phyloP scores from a whole-genome alignment of 2,797 vertebrate species.

The Megalops cyprinoides region DNA sequence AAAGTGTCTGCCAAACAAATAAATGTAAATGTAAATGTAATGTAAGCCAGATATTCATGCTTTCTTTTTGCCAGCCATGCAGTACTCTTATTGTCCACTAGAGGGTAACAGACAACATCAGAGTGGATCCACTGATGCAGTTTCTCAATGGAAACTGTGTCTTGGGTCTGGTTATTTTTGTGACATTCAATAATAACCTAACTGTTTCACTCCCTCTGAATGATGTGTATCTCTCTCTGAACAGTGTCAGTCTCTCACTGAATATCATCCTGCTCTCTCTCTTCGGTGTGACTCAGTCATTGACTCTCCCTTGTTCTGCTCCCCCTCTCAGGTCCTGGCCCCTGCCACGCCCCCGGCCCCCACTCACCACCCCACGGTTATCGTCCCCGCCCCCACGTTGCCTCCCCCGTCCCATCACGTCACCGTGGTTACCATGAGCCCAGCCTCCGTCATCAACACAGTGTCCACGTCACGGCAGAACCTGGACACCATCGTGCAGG shows the following conservation, averaged over 20 bases:
- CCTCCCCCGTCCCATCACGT: slow-evolving; percentile 87
- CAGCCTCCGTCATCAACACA: slow-evolving; percentile 92
- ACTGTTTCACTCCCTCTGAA: background rate
- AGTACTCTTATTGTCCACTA: slow-evolving; percentile 35
- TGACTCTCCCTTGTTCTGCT: background rate
- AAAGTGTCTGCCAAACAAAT: too few relatives aligned
- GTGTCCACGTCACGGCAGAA: slow-evolving; percentile 97
- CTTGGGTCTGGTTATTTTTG: too few relatives aligned
- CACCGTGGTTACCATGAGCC: slow-evolving; percentile 96
- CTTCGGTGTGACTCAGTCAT: too few relatives aligned
- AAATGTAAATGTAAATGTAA: too few relatives aligned
- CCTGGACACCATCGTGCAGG: slow-evolving; percentile 98
- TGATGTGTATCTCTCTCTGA: background rate
- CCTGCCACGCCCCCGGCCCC: slow-evolving; percentile 83
- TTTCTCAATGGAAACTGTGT: too few relatives aligned
- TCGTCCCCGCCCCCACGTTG: slow-evolving; percentile 88
- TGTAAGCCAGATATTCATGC: too few relatives aligned
- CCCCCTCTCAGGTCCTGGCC: slow-evolving; percentile 77
- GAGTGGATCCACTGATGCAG: background rate
- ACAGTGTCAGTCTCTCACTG: too few relatives aligned
- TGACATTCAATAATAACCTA: too few relatives aligned
- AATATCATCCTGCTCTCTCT: too few relatives aligned
- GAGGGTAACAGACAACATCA: slow-evolving; percentile 31
- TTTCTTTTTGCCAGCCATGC: too few relatives aligned
- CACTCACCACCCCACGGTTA: slow-evolving; percentile 95